Conservation (phyloP, 1,140 invertebrate species). For the Dufourea novaeangliae region DNA sequence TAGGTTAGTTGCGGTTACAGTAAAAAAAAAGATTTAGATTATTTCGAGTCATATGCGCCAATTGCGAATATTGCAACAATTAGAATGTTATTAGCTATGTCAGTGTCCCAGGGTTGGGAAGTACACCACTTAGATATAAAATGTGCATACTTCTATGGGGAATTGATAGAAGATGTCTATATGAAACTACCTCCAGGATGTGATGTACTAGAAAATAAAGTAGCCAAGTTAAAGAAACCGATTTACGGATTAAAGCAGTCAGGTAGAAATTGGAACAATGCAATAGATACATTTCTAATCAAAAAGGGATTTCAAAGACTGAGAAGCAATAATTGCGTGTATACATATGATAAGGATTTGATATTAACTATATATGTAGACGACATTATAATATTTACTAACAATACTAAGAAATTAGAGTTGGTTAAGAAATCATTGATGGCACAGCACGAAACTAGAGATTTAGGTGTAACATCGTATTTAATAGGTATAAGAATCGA, state of each 20-base stretch:
- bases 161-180: constrained; percentile 12
- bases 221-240: constrained; percentile 13
- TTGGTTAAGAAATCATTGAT: no score
- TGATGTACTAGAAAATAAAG: not conserved
- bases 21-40: constrained; percentile 42
- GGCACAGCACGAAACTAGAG: no score
- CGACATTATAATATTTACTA: constrained; percentile 16
- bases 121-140: constrained; percentile 30
- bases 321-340: constrained; percentile 1
- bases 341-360: not conserved
- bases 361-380: constrained; percentile 15
- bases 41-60: constrained; percentile 37
- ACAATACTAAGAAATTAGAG: not conserved
- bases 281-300: constrained; percentile 8
- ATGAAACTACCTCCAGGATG: constrained; percentile 24
- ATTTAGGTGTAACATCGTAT: no score
- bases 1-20: no score
- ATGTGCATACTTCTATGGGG: constrained; percentile 34
- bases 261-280: constrained; percentile 15
- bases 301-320: constrained; percentile 11
- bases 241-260: constrained; percentile 34
- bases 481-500: no score
- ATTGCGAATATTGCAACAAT: constrained; percentile 24
- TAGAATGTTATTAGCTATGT: constrained; percentile 24
- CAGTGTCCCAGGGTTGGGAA: not conserved